Base-by-base conservation (phyloP, 2,797 vertebrate species). In the Petrocephalus sullivani region DNA sequence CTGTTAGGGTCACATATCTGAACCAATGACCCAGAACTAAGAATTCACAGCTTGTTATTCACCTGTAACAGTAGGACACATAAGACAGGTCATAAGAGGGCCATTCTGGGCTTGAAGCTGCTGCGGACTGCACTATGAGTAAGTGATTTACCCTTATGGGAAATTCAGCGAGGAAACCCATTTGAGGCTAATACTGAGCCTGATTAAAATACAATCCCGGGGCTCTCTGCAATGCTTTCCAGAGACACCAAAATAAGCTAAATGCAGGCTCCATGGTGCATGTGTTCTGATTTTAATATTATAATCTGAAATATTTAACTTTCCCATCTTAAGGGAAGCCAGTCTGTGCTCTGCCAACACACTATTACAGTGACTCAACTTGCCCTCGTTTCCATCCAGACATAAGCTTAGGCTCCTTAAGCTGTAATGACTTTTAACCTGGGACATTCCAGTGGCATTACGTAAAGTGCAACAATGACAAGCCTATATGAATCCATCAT, bases 381-480 rank as follows among this genome's bases (percentile, higher is more conserved):
- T 33, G 23, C 16, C 53, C 58, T 88, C 12, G 57, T 88, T 51
- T 85, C 87, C 58, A 46, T 88, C 14, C 78, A 12, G 10, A 16
- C 81, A 88, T 51, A n/a, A 23, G 21, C 56, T 60, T n/a, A 88
- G 78, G 37, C 46, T 64, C 14, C 57, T 16, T 83, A 83, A 88
- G 56, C 75, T 41, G 9, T 85, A 67, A 88, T 85, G n/a, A 81
- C 78, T 5, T 54, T n/a, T 57, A n/a, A 58, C 87, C 51, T 19
- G 12, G 60, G 53, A 84, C 87, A 88, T 61, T 84, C 81, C 78
- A 84, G 61, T 21, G 81, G 49, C 16, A 81, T 60, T 64, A 37
- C 81, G 75, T 16, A 53, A 58, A 64, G 58, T 64, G 58, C 23
- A 58, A n/a, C 87, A 84, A 60, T 37, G 71, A 56, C 87, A 85